These are phyloP conservation scores for Anoplolepis gracilipes DNA, from an alignment of 1,140 invertebrate genomes.

Conservation along the genomic window DNA sequence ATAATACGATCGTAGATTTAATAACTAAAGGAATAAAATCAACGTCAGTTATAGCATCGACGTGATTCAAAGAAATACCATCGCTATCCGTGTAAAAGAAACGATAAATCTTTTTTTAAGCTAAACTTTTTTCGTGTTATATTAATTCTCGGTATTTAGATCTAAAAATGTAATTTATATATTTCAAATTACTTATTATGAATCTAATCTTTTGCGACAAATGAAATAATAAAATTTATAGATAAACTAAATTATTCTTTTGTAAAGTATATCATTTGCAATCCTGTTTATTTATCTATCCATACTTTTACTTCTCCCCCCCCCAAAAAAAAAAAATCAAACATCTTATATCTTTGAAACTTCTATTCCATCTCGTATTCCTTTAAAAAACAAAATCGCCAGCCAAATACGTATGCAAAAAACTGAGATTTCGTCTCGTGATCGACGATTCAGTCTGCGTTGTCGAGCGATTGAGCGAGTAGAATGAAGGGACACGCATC, in stretches of 20 bases:
- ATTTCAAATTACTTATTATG: not conserved
- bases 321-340: not conserved
- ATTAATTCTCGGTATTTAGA: not conserved
- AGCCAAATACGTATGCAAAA: not conserved
- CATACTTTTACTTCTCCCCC: not conserved
- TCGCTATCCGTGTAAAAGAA: not conserved
- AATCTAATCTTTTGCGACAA: not conserved
- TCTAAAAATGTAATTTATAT: not conserved
- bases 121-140: not conserved
- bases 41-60: not conserved
- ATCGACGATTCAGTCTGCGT: conserved; percentile 44
- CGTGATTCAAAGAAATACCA: not conserved
- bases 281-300: not conserved
- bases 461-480: conserved; percentile 59
- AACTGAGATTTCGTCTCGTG: conserved; percentile 12
- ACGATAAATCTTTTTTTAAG: not conserved
- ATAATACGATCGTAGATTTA: not conserved
- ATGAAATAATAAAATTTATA: not conserved
- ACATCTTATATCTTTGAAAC: not conserved
- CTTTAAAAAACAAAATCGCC: not conserved
- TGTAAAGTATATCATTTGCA: not conserved
- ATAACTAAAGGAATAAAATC: conserved; percentile 33
- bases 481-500: conserved; percentile 65
- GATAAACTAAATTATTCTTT: not conserved
- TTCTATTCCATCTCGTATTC: not conserved